A percentile compares a stretch with the other conserved stretches of the same genome.
Conservation (phyloP, 2,113 vertebrate genomes). For the Shinisaurus crocodilurus region DNA sequence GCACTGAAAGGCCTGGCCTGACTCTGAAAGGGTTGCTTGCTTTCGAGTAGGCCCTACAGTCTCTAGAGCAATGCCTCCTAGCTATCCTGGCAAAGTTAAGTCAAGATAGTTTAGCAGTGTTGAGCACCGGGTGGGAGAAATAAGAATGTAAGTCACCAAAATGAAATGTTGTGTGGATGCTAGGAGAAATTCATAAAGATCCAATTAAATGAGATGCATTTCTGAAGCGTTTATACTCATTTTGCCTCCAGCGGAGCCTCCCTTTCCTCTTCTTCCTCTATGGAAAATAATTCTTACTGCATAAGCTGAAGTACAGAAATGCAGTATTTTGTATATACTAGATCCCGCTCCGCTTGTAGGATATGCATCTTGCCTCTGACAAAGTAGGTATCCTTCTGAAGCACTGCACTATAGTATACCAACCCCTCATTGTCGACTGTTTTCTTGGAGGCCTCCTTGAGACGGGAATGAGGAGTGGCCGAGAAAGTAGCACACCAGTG, state of each 20-base stretch:
- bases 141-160: too few species aligned
- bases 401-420: background rate
- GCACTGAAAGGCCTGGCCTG: too few species aligned
- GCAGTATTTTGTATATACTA: background rate
- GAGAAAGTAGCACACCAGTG: background rate
- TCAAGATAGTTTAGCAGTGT: background rate
- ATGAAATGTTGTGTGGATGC: background rate
- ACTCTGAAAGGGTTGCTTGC: too few species aligned
- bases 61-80: background rate
- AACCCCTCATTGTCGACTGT: too few species aligned
- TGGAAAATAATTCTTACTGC: background rate
- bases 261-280: background rate
- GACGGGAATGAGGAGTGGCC: background rate
- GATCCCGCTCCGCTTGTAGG: background rate
- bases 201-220: background rate
- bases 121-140: too few species aligned
- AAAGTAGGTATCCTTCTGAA: background rate
- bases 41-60: too few species aligned
- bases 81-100: too few species aligned
- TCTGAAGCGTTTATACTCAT: background rate
- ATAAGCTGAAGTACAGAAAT: background rate
- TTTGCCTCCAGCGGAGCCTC: background rate
- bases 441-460: too few species aligned
- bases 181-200: background rate
- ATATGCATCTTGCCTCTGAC: background rate